Evolutionary conservation across 2,888 invertebrate species (phyloP).

Genomic region (Scaptomyza cyrtandrae): DNA sequence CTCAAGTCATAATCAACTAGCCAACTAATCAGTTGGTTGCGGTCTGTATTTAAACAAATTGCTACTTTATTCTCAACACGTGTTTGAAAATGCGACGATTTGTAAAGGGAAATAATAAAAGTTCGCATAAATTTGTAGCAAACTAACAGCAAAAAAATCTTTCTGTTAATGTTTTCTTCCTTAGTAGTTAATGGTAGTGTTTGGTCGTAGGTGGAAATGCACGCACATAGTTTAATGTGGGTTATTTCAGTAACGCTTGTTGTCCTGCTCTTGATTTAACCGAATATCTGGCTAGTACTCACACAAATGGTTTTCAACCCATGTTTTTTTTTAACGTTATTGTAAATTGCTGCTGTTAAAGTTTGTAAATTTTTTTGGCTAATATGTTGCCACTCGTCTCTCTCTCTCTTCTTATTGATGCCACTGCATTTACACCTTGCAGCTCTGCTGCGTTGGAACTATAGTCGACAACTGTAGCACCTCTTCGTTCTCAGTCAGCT

Average conservation of each 20-base stretch:
- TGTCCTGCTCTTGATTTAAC: slow-evolving; percentile 17
- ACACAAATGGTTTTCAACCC: slow-evolving; percentile 27
- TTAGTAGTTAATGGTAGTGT: slow-evolving; percentile 69
- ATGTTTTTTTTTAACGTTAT: slow-evolving; percentile 47
- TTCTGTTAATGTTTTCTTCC: slow-evolving; percentile 31
- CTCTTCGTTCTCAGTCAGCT: slow-evolving; percentile 54
- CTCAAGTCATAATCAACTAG: slow-evolving; percentile 19
- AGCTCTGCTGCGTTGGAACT: slow-evolving; percentile 66
- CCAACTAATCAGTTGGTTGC: slow-evolving; percentile 32
- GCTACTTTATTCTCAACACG: slow-evolving; percentile 33
- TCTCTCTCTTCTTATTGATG: slow-evolving; percentile 29
- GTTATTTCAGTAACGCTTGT: slow-evolving; percentile 30
- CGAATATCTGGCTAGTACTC: slow-evolving; percentile 34
- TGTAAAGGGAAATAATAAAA: slow-evolving; percentile 30
- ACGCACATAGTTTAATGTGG: slow-evolving; percentile 38
- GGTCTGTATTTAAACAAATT: slow-evolving; percentile 39
- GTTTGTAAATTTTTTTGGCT: slow-evolving; percentile 32
- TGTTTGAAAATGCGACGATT: slow-evolving; percentile 38
- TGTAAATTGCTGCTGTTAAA: slow-evolving; percentile 54
- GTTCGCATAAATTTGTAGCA: slow-evolving; percentile 64
- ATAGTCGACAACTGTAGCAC: slow-evolving; percentile 51
- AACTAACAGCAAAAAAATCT: slow-evolving; percentile 40
- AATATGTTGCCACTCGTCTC: slow-evolving; percentile 39
- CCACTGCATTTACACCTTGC: slow-evolving; percentile 59
- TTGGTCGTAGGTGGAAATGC: slow-evolving; percentile 68